phyloP scores from a whole-genome alignment of 2,888 invertebrate species.

The Scaptomyza flava region DNA sequence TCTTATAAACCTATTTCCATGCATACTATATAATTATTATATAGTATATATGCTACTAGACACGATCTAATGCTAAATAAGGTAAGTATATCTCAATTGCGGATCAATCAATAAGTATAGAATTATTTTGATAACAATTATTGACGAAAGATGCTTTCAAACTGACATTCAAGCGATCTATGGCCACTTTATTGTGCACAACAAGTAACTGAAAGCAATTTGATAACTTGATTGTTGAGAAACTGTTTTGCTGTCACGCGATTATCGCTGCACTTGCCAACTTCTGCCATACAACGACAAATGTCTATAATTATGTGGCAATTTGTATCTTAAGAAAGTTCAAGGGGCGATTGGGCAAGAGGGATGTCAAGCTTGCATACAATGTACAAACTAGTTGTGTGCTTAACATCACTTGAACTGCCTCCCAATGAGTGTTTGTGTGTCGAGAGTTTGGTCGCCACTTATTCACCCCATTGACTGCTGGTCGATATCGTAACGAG shows the following conservation, averaged over 20 bases:
- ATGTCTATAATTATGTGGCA: slow-evolving; percentile 45
- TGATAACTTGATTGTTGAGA: slow-evolving; percentile 23
- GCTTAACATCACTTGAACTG: slow-evolving; percentile 52
- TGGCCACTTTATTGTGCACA: slow-evolving; percentile 24
- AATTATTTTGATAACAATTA: background rate
- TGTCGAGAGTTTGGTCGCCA: slow-evolving; percentile 25
- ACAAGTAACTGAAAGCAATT: slow-evolving; percentile 17
- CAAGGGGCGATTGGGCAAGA: slow-evolving; percentile 34
- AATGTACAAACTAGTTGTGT: slow-evolving; percentile 21
- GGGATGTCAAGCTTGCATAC: slow-evolving; percentile 8
- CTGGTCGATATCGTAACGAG: slow-evolving; percentile 41
- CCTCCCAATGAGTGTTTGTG: slow-evolving; percentile 27
- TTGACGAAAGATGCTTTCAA: slow-evolving; percentile 5
- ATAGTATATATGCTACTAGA: background rate
- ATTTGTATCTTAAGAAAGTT: slow-evolving; percentile 15
- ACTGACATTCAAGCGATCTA: slow-evolving; percentile 7
- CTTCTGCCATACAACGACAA: slow-evolving; percentile 20
- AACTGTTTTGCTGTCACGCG: slow-evolving; percentile 33
- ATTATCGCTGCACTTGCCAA: slow-evolving; percentile 15
- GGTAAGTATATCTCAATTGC: background rate
- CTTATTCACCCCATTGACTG: slow-evolving; percentile 34
- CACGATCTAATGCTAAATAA: background rate
- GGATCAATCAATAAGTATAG: slow-evolving; percentile 1
- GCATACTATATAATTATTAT: background rate
- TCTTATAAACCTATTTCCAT: background rate